A percentile compares a stretch with the other conserved stretches of the same genome.
Conservation (phyloP, 2,888 invertebrate species). For the Calameuta filiformis region DNA sequence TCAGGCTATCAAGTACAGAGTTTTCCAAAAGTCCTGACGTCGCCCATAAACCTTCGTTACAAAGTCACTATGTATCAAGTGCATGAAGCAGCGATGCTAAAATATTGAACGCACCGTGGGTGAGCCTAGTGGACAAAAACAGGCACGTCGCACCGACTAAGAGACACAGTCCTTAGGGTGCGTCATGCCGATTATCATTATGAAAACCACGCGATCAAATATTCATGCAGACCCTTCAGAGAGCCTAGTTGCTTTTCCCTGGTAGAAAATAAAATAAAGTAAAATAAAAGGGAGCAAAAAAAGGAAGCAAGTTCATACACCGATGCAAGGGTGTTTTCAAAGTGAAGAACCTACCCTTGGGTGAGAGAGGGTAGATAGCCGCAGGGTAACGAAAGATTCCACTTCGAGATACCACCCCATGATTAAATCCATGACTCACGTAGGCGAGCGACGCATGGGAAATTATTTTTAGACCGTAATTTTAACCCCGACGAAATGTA, state of each 20-base stretch:
- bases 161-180: background rate
- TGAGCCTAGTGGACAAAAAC: background rate
- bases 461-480: slow-evolving; percentile 31
- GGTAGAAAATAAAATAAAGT: background rate
- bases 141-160: background rate
- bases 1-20: background rate
- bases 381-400: slow-evolving; percentile 15
- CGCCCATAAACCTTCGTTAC: background rate
- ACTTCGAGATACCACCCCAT: slow-evolving; percentile 19
- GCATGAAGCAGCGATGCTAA: background rate
- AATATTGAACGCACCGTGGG: too few species aligned
- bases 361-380: background rate
- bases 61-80: background rate
- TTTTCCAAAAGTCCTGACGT: background rate
- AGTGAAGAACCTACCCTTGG: background rate
- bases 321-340: background rate
- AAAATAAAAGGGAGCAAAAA: background rate
- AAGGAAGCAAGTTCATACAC: background rate
- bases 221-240: background rate
- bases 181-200: background rate
- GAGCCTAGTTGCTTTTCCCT: background rate
- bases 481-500: slow-evolving; percentile 25
- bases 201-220: background rate
- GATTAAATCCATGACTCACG: slow-evolving; percentile 28
- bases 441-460: slow-evolving; percentile 6